phyloP scores from a whole-genome alignment of 2,888 invertebrate genomes.

The Melinopterus prodromus region DNA sequence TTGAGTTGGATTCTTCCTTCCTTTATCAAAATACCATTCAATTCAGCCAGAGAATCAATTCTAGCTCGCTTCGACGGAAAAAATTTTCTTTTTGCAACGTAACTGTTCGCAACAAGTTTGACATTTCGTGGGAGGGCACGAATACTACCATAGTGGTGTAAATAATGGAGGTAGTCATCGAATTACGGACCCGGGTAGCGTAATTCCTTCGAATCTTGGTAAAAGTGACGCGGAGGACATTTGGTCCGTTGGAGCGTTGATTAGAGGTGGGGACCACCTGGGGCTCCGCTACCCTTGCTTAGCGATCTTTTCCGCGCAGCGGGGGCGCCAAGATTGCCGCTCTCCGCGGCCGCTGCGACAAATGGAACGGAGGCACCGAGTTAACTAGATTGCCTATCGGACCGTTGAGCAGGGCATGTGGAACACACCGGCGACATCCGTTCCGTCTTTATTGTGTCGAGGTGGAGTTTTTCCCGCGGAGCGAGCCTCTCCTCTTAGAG shows the following conservation, averaged over 20 bases:
- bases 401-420: conserved; percentile 43
- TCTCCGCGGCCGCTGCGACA: conserved; percentile 44
- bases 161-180: conserved; percentile 24
- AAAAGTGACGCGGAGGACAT: conserved; percentile 19
- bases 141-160: not conserved
- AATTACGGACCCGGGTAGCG: conserved; percentile 34
- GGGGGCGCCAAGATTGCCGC: conserved; percentile 48
- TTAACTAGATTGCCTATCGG: conserved; percentile 52
- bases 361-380: conserved; percentile 49
- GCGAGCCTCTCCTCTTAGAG: not conserved
- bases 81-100: not conserved
- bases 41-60: too few species aligned
- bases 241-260: conserved; percentile 30
- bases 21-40: too few species aligned
- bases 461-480: not conserved
- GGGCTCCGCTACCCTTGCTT: conserved; percentile 45
- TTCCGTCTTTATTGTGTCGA: not conserved
- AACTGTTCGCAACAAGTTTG: not conserved
- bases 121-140: not conserved
- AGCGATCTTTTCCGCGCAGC: conserved; percentile 47
- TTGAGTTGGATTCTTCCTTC: too few species aligned
- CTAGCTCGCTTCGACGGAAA: too few species aligned
- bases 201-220: conserved; percentile 35
- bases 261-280: conserved; percentile 46
- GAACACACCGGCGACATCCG: conserved; percentile 39